phyloP scores from a whole-genome alignment of 2,113 vertebrate species.

The Numenius arquata region DNA sequence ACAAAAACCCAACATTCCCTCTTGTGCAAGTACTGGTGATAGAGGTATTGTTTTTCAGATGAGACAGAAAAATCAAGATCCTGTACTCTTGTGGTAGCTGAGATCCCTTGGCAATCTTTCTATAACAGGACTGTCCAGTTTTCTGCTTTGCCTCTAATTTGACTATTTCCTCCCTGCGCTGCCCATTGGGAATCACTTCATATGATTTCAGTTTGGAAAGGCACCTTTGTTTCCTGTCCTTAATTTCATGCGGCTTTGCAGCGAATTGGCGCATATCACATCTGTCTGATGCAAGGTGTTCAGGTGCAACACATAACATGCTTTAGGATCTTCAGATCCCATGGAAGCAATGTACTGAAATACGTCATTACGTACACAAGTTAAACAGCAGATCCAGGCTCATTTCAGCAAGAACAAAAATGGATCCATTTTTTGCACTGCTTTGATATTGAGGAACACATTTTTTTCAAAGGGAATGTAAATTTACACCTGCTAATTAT shows the following conservation, averaged over 20 bases:
- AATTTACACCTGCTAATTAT: background rate
- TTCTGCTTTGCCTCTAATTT: background rate
- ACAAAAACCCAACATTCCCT: background rate
- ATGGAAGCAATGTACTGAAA: background rate
- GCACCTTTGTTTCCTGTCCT: background rate
- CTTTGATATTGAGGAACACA: background rate
- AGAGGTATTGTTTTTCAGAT: background rate
- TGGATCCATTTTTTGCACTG: background rate
- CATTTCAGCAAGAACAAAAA: background rate
- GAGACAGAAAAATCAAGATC: background rate
- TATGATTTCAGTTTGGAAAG: background rate
- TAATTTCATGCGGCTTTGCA: background rate
- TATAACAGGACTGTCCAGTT: background rate
- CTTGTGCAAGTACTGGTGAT: background rate
- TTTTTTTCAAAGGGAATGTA: background rate
- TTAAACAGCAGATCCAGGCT: background rate
- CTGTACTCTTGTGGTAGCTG: background rate
- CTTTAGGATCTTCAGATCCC: background rate
- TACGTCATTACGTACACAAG: background rate
- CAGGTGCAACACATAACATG: background rate
- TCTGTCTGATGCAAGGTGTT: background rate
- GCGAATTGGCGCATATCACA: too few species aligned
- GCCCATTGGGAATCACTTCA: background rate
- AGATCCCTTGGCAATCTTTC: background rate
- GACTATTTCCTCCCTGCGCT: background rate